These are phyloP conservation scores for Mythimna lalbum DNA, from an alignment of 2,888 invertebrate genomes.

Conservation along the genomic window DNA sequence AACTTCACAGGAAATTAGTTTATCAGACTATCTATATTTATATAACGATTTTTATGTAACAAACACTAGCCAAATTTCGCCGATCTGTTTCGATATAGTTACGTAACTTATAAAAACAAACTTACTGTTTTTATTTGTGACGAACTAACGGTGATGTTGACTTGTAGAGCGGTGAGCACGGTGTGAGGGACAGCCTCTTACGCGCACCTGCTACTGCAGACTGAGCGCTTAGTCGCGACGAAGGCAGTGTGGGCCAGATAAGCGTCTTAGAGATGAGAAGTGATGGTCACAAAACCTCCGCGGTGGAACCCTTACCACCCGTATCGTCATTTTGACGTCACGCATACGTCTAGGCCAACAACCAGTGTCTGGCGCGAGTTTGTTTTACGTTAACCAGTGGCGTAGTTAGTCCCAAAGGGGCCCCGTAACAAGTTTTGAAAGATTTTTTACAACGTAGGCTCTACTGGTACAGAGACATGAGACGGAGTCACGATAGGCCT, in stretches of 20 bases:
- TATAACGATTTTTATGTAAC: background rate
- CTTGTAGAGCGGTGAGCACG: constrained; percentile 31
- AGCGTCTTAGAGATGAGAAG: constrained; percentile 35
- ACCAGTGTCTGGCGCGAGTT: no score
- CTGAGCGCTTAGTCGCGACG: constrained; percentile 47
- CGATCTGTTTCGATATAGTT: constrained; percentile 19
- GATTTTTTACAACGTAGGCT: no score
- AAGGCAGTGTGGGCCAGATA: constrained; percentile 37
- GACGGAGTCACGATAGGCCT: no score
- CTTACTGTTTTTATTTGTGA: constrained; percentile 61
- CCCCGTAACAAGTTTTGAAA: no score
- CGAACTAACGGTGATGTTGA: constrained; percentile 26
- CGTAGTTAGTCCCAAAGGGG: no score
- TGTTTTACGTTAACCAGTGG: no score
- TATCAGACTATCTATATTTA: background rate
- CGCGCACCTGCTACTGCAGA: constrained; percentile 56
- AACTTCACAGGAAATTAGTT: background rate
- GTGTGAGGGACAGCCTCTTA: constrained; percentile 54
- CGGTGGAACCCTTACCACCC: background rate
- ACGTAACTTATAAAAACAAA: constrained; percentile 42
- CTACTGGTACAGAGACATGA: no score
- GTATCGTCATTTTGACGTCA: background rate
- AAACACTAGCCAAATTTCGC: constrained; percentile 1
- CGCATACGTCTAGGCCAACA: background rate
- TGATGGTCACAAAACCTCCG: constrained; percentile 4